These are phyloP conservation scores for Euphydryas editha DNA, from an alignment of 2,888 invertebrate genomes.

Conservation along the genomic window DNA sequence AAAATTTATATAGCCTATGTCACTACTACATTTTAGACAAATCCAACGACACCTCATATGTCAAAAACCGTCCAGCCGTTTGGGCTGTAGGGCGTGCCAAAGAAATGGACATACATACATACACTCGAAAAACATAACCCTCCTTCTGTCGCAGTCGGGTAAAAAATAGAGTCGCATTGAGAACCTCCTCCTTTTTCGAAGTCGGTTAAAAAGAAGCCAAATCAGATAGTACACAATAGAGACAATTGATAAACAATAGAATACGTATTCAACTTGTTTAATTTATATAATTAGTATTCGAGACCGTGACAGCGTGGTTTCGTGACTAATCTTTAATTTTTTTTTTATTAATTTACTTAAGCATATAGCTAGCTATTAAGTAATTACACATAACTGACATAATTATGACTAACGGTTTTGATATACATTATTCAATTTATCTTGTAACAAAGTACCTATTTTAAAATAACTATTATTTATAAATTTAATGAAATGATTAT, in stretches of 20 bases:
- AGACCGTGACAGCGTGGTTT: conserved; percentile 25
- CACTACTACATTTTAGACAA: too few relatives aligned
- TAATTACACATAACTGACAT: conserved; percentile 26
- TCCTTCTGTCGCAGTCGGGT: too few relatives aligned
- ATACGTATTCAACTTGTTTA: conserved; percentile 7
- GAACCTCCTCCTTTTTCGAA: too few relatives aligned
- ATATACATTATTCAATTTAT: not conserved
- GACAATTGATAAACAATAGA: conserved; percentile 19
- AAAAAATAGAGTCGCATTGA: too few relatives aligned
- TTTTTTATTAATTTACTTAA: conserved; percentile 24
- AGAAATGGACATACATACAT: too few relatives aligned
- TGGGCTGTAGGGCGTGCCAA: too few relatives aligned
- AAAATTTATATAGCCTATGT: too few relatives aligned
- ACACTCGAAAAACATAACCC: too few relatives aligned
- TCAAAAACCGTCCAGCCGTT: too few relatives aligned
- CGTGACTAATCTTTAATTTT: conserved; percentile 36
- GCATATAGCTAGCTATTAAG: conserved; percentile 27
- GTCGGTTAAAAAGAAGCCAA: conserved; percentile 6
- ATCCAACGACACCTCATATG: too few relatives aligned
- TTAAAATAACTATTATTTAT: too few relatives aligned
- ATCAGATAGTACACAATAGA: not conserved
- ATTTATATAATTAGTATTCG: conserved; percentile 31
- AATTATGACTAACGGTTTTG: conserved; percentile 30
- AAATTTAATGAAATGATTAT: too few relatives aligned
- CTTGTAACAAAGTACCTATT: not conserved